phyloP scores from a whole-genome alignment of 2,888 invertebrate genomes.

The Caenorhabditis imperialis region DNA sequence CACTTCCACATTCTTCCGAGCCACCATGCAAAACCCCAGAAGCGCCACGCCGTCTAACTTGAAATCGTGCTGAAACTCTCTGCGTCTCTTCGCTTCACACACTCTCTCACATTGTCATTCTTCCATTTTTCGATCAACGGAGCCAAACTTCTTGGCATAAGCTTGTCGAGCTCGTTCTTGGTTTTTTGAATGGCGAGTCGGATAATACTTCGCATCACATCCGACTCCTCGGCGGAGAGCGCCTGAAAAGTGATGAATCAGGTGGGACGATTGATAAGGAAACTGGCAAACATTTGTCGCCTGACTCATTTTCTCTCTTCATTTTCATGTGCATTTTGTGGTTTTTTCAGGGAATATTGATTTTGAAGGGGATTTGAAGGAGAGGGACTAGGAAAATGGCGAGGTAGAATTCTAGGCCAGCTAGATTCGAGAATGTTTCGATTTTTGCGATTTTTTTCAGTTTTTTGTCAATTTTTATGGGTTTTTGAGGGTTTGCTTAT shows the following conservation, averaged over 20 bases:
- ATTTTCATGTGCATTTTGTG: conserved; percentile 1
- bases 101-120: background rate
- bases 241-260: background rate
- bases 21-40: background rate
- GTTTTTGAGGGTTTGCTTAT: too few species aligned
- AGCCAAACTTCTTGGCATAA: background rate
- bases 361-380: background rate
- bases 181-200: background rate
- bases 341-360: background rate
- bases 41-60: background rate
- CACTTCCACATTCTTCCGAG: background rate
- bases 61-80: background rate
- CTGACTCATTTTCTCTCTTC: conserved; percentile 29
- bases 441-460: too few species aligned
- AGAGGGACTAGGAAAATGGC: too few species aligned
- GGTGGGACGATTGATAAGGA: conserved; percentile 28
- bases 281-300: conserved; percentile 1
- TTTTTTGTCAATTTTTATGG: too few species aligned
- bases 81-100: background rate
- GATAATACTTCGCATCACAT: background rate
- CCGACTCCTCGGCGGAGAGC: background rate
- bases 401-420: too few species aligned
- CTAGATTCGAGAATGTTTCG: too few species aligned
- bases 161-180: background rate
- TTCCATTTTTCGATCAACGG: background rate